Conservation (phyloP, 2,797 vertebrate genomes). For the Sebastes hubbsi region DNA sequence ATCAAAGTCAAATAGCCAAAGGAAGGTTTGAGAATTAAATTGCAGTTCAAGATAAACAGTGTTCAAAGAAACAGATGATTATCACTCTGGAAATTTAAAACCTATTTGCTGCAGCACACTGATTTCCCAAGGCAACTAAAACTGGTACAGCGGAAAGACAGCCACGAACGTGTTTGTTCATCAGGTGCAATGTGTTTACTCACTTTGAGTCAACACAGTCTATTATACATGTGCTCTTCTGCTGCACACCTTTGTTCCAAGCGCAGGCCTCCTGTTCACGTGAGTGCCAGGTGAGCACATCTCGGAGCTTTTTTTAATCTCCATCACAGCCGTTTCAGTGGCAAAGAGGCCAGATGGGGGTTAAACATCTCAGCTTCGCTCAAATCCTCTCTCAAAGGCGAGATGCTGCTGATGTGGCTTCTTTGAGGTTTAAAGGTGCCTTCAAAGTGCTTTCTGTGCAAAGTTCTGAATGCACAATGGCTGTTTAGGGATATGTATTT, state of each 20-base stretch:
- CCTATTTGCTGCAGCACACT: slow-evolving; percentile 21
- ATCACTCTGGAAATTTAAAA: slow-evolving; percentile 35
- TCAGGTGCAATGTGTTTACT: slow-evolving; percentile 57
- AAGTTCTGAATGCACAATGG: slow-evolving; percentile 33
- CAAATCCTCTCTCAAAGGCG: slow-evolving; percentile 56
- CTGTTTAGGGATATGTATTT: slow-evolving; percentile 48
- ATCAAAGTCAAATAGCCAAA: neutral
- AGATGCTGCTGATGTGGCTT: slow-evolving; percentile 72
- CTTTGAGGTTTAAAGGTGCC: slow-evolving; percentile 52
- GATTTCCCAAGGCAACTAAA: slow-evolving; percentile 46
- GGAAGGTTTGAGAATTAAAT: neutral
- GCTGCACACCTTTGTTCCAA: slow-evolving; percentile 32
- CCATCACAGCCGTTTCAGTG: slow-evolving; percentile 36
- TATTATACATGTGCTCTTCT: slow-evolving; percentile 20
- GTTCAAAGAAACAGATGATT: slow-evolving; percentile 30
- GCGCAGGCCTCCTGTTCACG: slow-evolving; percentile 20
- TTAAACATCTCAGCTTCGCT: slow-evolving; percentile 46
- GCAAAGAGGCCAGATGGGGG: slow-evolving; percentile 35
- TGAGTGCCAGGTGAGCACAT: slow-evolving; percentile 66
- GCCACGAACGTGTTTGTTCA: slow-evolving; percentile 24
- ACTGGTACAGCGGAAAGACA: neutral
- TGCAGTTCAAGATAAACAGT: neutral
- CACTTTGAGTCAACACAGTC: slow-evolving; percentile 50
- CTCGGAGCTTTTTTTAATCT: slow-evolving; percentile 66
- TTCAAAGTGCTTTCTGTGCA: slow-evolving; percentile 69